These are phyloP conservation scores for Cnemophilus loriae DNA, from an alignment of 2,113 vertebrate species.

Conservation along the genomic window DNA sequence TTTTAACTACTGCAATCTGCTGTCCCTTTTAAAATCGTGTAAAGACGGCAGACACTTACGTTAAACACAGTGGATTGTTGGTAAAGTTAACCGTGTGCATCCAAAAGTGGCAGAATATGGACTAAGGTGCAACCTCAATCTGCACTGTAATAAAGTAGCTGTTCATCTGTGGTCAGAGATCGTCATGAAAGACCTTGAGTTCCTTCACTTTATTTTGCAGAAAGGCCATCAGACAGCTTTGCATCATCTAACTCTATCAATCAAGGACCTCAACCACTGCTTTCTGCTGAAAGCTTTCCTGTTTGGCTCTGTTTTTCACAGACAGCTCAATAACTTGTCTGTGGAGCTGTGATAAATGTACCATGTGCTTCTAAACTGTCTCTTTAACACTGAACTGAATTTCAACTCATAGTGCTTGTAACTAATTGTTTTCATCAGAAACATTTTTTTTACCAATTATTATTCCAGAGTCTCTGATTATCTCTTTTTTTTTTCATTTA, in stretches of 20 bases:
- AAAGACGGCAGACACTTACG: constrained; percentile 35
- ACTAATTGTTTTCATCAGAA: constrained; percentile 64
- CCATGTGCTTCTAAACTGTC: constrained; percentile 68
- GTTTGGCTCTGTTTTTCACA: constrained; percentile 78
- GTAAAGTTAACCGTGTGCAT: constrained; percentile 56
- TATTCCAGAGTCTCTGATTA: background rate
- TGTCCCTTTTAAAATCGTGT: background rate
- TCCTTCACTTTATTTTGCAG: constrained; percentile 75
- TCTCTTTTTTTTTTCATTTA: constrained; percentile 13
- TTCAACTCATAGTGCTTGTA: constrained; percentile 60
- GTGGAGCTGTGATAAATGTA: constrained; percentile 76
- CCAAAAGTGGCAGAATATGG: constrained; percentile 61
- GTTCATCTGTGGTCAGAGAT: constrained; percentile 79
- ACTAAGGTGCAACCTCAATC: constrained; percentile 66
- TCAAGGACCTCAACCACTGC: constrained; percentile 73
- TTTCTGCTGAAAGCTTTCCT: constrained; percentile 78
- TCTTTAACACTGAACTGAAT: constrained; percentile 70
- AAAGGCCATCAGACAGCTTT: constrained; percentile 76
- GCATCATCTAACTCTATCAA: constrained; percentile 79
- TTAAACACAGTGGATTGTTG: constrained; percentile 51
- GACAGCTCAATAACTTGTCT: constrained; percentile 85
- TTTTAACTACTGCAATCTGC: background rate
- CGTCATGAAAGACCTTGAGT: constrained; percentile 75
- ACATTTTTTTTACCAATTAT: constrained; percentile 57
- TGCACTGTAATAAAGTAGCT: constrained; percentile 75